Percentiles rank a stretch among this genome's conserved stretches.
phyloP scores from a whole-genome alignment of 2,113 vertebrate species.

The Eudyptes chrysolophus region DNA sequence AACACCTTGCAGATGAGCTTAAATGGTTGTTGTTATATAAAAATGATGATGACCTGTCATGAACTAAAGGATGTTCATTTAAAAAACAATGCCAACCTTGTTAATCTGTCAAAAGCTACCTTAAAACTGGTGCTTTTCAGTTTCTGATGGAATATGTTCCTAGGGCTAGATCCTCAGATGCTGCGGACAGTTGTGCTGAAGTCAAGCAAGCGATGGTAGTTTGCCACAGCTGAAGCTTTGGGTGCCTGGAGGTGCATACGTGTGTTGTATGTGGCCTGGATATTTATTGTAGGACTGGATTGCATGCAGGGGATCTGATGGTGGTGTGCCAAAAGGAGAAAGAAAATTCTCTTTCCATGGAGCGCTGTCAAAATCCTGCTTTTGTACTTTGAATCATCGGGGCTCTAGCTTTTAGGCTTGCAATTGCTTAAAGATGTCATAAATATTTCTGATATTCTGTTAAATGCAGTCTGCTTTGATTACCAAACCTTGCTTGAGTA shows the following conservation, averaged over 20 bases:
- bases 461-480: slow-evolving; percentile 29
- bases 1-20: neutral
- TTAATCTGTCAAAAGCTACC: slow-evolving; percentile 53
- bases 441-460: slow-evolving; percentile 25
- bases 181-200: neutral
- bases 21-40: neutral
- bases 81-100: neutral
- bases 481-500: neutral
- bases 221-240: neutral
- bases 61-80: slow-evolving; percentile 33
- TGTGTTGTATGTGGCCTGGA: neutral
- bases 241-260: neutral
- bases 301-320: neutral
- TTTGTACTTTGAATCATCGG: slow-evolving; percentile 7
- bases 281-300: neutral
- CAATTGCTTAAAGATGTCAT: slow-evolving; percentile 36
- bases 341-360: neutral
- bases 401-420: neutral
- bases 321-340: neutral
- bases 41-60: neutral
- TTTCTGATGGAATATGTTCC: neutral
- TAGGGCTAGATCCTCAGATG: neutral
- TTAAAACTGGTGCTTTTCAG: slow-evolving; percentile 46
- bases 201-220: neutral
- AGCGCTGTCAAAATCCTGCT: neutral